Evolutionary conservation across 2,888 invertebrate species (phyloP).

Genomic region (Branchellion lobata): DNA sequence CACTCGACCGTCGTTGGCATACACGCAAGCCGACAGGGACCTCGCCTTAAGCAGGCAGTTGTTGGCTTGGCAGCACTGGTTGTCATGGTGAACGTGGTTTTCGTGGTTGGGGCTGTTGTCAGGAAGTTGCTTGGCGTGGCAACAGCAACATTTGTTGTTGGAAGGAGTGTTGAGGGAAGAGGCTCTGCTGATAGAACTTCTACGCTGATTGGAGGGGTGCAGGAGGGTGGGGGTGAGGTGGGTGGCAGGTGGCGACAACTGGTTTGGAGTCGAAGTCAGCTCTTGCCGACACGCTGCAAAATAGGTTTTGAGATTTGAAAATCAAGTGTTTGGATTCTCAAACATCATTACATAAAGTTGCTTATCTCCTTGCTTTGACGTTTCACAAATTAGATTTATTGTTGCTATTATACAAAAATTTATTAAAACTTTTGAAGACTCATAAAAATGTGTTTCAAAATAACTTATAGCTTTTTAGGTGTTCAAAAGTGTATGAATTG

Average conservation of each 20-base stretch:
- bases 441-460: no score
- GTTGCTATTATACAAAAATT: no score
- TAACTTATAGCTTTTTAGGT: no score
- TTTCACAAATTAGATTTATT: no score
- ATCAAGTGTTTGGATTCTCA: neutral
- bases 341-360: no score
- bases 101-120: neutral
- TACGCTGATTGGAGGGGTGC: slow-evolving; percentile 8
- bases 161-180: slow-evolving; percentile 44
- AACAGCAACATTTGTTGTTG: neutral
- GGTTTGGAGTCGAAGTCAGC: neutral
- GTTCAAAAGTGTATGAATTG: no score
- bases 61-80: neutral
- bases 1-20: neutral
- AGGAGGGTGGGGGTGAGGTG: neutral
- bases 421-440: no score
- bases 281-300: neutral
- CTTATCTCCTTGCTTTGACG: no score
- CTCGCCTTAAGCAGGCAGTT: slow-evolving; percentile 20
- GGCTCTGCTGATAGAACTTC: slow-evolving; percentile 38
- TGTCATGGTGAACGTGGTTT: neutral
- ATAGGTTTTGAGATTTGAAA: neutral
- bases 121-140: neutral
- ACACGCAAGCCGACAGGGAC: slow-evolving; percentile 20
- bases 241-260: neutral